Evolutionary conservation across 2,113 vertebrate species (phyloP).

Genomic region (Lethenteron reissneri): DNA sequence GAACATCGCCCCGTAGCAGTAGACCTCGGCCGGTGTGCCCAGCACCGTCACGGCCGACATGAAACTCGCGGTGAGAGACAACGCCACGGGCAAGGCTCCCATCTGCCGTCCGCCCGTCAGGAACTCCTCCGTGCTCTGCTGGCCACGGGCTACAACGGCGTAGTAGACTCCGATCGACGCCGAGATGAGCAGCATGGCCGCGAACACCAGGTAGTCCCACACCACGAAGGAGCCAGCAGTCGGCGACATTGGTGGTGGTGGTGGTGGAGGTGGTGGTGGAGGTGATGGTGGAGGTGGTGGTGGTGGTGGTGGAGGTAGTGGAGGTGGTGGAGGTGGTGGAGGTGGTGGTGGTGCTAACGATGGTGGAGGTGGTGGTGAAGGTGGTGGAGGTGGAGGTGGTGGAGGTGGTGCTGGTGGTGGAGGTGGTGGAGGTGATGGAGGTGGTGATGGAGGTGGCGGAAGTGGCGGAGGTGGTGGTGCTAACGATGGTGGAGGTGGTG

Average conservation of each 20-base stretch:
- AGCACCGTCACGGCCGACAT: constrained; percentile 82
- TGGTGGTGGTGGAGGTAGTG: constrained; percentile 11
- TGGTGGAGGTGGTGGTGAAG: too few relatives aligned
- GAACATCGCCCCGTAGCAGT: constrained; percentile 44
- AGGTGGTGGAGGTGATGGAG: too few relatives aligned
- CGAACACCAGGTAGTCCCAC: constrained; percentile 75
- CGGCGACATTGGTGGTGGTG: constrained; percentile 9
- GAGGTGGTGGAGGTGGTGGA: constrained; percentile 5
- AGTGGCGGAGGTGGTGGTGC: too few relatives aligned
- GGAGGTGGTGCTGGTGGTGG: too few relatives aligned
- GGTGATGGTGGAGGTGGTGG: neutral
- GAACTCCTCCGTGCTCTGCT: constrained; percentile 39
- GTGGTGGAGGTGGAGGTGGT: too few relatives aligned
- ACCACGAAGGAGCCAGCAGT: constrained; percentile 21
- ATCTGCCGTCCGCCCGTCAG: constrained; percentile 52
- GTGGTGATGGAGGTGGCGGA: too few relatives aligned
- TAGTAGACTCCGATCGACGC: constrained; percentile 56
- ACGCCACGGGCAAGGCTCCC: constrained; percentile 44
- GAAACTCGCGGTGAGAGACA: constrained; percentile 77
- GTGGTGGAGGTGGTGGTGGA: constrained; percentile 15
- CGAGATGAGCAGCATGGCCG: constrained; percentile 47
- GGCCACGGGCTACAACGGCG: constrained; percentile 31
- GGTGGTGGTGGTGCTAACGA: constrained; percentile 1
- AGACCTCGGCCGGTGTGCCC: constrained; percentile 60
- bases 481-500: too few relatives aligned